Evolutionary conservation across 2,113 vertebrate genomes (phyloP).

Genomic region (Apus apus): DNA sequence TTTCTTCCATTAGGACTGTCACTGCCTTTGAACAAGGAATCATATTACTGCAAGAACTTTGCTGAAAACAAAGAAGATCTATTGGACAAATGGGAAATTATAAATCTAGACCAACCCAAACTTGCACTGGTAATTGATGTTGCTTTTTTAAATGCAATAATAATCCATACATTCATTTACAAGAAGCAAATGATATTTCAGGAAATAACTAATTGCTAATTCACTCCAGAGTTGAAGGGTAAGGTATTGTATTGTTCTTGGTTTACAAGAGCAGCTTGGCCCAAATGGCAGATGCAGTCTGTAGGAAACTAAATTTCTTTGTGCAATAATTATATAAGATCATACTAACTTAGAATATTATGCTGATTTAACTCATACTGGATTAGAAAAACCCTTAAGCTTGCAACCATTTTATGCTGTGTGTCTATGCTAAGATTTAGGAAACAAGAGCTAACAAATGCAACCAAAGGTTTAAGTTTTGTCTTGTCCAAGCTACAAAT

Average conservation of each 20-base stretch:
- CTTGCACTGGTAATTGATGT: slow-evolving; percentile 89
- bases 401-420: not conserved
- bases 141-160: slow-evolving; percentile 9
- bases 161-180: not conserved
- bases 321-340: not conserved
- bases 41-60: slow-evolving; percentile 70
- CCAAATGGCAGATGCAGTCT: not conserved
- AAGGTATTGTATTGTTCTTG: slow-evolving; percentile 18
- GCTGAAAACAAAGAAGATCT: slow-evolving; percentile 67
- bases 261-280: not conserved
- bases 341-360: not conserved
- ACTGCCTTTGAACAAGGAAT: slow-evolving; percentile 78
- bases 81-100: slow-evolving; percentile 91
- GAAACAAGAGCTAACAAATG: slow-evolving; percentile 30
- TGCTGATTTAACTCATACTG: not conserved
- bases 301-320: not conserved
- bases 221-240: not conserved
- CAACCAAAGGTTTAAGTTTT: not conserved
- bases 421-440: not conserved
- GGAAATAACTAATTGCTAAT: not conserved
- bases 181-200: not conserved
- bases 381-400: not conserved
- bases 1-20: slow-evolving; percentile 79
- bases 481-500: slow-evolving; percentile 49
- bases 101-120: slow-evolving; percentile 95